phyloP scores from a whole-genome alignment of 2,888 invertebrate species.

The Poecilus cupreus region DNA sequence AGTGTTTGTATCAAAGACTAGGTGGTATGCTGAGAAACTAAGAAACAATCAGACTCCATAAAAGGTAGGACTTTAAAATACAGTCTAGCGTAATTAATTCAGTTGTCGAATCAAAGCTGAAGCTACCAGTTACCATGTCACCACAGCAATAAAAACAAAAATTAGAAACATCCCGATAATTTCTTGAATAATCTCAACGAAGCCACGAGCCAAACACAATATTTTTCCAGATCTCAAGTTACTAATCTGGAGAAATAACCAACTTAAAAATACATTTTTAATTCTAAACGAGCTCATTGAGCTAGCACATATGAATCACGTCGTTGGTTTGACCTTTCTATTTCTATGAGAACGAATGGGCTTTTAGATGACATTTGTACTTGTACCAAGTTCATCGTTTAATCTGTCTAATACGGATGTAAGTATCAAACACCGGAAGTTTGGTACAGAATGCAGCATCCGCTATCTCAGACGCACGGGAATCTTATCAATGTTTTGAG shows the following conservation, averaged over 20 bases:
- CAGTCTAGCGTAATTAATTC: too few species aligned
- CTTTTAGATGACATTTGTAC: slow-evolving; percentile 36
- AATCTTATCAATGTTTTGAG: slow-evolving; percentile 21
- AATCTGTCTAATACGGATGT: slow-evolving; percentile 51
- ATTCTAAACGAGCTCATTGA: neutral
- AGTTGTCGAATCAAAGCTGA: too few species aligned
- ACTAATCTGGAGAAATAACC: neutral
- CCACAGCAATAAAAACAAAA: too few species aligned
- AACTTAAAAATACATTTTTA: neutral
- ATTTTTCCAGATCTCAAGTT: neutral
- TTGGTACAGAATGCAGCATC: slow-evolving; percentile 4
- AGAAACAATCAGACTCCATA: too few species aligned
- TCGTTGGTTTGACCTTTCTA: neutral
- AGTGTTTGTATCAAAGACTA: too few species aligned
- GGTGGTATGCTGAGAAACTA: too few species aligned
- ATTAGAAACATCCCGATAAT: too few species aligned
- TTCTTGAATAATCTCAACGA: too few species aligned
- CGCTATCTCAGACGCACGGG: slow-evolving; percentile 5
- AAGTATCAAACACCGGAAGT: slow-evolving; percentile 43
- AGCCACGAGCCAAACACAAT: neutral
- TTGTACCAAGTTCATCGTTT: slow-evolving; percentile 32
- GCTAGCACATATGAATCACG: neutral
- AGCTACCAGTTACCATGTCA: too few species aligned
- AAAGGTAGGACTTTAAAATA: too few species aligned
- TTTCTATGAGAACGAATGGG: neutral